Evolutionary conservation across 2,113 vertebrate species (phyloP).

Genomic region (Euleptes europaea): DNA sequence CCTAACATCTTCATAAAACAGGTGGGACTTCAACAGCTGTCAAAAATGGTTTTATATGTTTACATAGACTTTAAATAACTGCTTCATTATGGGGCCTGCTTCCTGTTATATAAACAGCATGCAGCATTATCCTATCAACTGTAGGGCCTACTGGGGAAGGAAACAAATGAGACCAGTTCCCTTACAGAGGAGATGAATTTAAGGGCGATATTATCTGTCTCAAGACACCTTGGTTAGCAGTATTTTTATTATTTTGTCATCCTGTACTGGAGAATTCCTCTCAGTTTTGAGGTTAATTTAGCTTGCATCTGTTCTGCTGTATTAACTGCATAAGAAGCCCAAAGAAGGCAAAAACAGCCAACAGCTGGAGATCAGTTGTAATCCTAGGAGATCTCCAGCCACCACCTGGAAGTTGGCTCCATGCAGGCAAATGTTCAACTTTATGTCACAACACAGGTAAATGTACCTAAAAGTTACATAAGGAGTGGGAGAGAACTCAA

Average conservation of each 20-base stretch:
- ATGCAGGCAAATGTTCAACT: too few species aligned
- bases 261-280: not conserved
- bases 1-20: slow-evolving; percentile 15
- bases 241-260: not conserved
- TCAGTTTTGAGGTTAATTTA: not conserved
- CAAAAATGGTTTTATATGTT: not conserved
- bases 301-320: not conserved
- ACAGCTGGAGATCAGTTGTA: too few species aligned
- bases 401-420: too few species aligned
- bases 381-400: too few species aligned
- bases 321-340: not conserved
- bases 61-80: not conserved
- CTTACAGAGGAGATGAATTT: not conserved
- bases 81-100: not conserved
- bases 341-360: not conserved
- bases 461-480: too few species aligned
- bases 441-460: too few species aligned
- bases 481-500: too few species aligned
- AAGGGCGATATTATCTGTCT: not conserved
- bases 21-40: slow-evolving; percentile 40
- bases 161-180: not conserved
- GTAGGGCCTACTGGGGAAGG: not conserved
- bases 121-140: not conserved
- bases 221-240: not conserved
- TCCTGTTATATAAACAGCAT: not conserved